phyloP scores from a whole-genome alignment of 2,797 vertebrate species.

The Pteronotus mesoamericanus region DNA sequence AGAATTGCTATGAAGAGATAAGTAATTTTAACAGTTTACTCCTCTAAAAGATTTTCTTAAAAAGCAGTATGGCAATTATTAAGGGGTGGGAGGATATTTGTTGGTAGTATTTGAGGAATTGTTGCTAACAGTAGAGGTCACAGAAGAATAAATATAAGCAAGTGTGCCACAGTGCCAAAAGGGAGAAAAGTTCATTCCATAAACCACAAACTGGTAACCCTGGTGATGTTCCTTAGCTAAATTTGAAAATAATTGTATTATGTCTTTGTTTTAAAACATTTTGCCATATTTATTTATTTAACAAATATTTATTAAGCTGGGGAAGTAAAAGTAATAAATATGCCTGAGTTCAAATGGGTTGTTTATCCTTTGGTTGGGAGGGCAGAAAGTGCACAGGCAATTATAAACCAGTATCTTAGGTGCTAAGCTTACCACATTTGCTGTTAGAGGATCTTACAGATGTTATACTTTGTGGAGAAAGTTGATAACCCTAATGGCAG shows the following conservation, averaged over 20 bases:
- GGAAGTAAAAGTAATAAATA: background rate
- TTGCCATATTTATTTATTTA: background rate
- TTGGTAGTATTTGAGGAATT: background rate
- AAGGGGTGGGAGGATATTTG: background rate
- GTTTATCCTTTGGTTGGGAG: background rate
- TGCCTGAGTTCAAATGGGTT: background rate
- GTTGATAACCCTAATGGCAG: background rate
- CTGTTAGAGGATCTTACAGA: background rate
- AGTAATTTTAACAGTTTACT: background rate
- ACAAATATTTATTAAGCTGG: background rate
- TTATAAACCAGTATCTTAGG: background rate
- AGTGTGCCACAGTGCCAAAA: slow-evolving; percentile 1
- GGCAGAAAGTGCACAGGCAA: background rate
- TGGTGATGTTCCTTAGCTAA: background rate
- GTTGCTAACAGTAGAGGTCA: background rate
- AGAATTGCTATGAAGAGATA: background rate
- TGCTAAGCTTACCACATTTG: background rate
- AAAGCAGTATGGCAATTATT: background rate
- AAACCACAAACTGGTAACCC: slow-evolving; percentile 34
- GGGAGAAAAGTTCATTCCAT: background rate
- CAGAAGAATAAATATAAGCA: slow-evolving; percentile 2
- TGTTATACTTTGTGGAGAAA: background rate
- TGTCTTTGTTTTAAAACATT: background rate
- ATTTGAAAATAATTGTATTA: background rate
- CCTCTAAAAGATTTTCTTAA: background rate